Base-by-base conservation (phyloP, 2,113 vertebrate genomes). In the Gymnobelideus leadbeateri region DNA sequence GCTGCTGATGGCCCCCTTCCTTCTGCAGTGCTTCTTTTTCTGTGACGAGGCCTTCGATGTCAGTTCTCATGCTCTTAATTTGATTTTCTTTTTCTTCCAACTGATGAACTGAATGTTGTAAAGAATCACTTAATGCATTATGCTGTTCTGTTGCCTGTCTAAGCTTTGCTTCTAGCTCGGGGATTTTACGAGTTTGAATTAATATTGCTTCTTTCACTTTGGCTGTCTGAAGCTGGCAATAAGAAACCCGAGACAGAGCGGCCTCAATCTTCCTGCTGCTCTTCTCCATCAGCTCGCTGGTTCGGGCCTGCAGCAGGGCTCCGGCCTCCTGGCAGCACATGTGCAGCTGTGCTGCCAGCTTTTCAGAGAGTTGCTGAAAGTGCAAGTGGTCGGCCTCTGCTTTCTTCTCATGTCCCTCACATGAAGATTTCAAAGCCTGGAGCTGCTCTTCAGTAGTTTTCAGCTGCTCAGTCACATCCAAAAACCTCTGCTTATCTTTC, bases 101-200 rank as follows among this genome's bases (percentile, higher is more conserved):
- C 96, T 99, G 98, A 97, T 98, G 97, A 46, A 98, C 97, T 96
- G 98, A 97, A 96, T 99, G 98, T 24, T 99, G 98, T 94, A 99
- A 98, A 95, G 98, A 99, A 96, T 94, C 98, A 94, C 96, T 99
- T 96, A 99, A 98, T 96, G 96, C 98, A 90, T 96, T 98, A 47
- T 98, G 99, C 96, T 99, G 98, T 95, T 99, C 98, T 28, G 92
- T 97, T 89, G 98, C 94, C 97, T 99, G 98, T 89, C 49, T 97
- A 94, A 99, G 98, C 43, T 98, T 98, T 97, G 98, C 97, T 99
- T 99, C 99, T 97, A 99, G 98, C 95, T 99, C 98, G 98, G 98
- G 96, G 96, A 99, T 98, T 95, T 94, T 98, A 90, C 95, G 90
- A 10, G 7, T 94, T 97, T 99, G 99, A 61, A 93, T 96, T 54